Base-by-base conservation (phyloP, 2,113 vertebrate genomes). In the Heterotilapia buettikoferi region DNA sequence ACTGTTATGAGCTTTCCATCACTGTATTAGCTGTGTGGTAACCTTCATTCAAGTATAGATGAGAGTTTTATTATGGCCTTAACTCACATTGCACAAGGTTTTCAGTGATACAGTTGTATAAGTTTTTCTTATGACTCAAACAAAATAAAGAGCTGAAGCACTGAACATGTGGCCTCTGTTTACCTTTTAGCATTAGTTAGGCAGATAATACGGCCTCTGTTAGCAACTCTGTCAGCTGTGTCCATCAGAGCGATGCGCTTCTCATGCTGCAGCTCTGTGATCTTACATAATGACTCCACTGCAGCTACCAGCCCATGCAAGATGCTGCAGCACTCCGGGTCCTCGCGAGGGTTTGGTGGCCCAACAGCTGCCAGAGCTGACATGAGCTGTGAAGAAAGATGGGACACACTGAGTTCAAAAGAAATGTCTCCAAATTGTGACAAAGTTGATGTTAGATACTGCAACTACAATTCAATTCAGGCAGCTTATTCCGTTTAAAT, bases 101-200 rank as follows among this genome's bases (percentile, higher is more conserved):
- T 76, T 26, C 71, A 47, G 71, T 79, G 43, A 79, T 8, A 79
- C 18, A 33, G 3, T 50, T 76, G 5, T 18, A 76, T 7, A 47
- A 26, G 9, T 18, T 50, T 38, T 19, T 78, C 43, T 31, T 50
- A 14, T 1, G 6, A 6, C 16, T 14, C 11, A 78, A 0, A 52
- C 4, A 78, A 78, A 78, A 78, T 78, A 52, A n/a, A 78, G 16
- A 29, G 16, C 45, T 78, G 18, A 52, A 33, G 26, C 26, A 78
- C 6, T 78, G 45, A 33, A 33, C 73, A 50, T 10, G 18, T 31
- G 43, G 16, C 26, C 7, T 52, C 45, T n/a, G 16, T 33, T 47
- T 85, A 99, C 98, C 99, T 99, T 94, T 99, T 99, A 9, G 98
- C 98, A 36, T 99, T 99, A 83, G 98, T 99, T 63, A 99, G 96